Percentiles rank a stretch among this genome's conserved stretches.
Evolutionary conservation across 2,113 vertebrate genomes (phyloP).

Genomic region (Pongo pygmaeus): DNA sequence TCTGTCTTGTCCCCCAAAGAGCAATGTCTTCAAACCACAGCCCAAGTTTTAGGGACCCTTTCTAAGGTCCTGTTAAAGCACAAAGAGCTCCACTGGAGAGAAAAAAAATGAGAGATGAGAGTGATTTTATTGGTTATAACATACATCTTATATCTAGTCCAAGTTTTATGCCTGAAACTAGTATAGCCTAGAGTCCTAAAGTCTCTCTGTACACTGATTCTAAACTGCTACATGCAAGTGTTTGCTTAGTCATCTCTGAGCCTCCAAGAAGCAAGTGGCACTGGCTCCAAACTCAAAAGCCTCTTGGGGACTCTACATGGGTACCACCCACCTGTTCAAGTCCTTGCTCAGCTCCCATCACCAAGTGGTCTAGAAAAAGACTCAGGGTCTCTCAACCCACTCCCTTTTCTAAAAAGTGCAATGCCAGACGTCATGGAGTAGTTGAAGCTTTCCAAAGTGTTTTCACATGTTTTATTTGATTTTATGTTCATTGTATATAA

Average conservation of each 20-base stretch:
- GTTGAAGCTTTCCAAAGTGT: not conserved
- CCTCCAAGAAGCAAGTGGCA: not conserved
- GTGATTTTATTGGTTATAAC: not conserved
- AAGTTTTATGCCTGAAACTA: not conserved
- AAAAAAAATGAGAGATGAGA: not conserved
- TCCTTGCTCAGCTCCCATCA: not conserved
- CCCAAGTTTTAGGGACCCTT: not conserved
- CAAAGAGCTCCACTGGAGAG: not conserved
- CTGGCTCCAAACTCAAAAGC: not conserved
- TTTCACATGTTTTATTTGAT: not conserved
- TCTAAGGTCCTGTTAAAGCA: not conserved
- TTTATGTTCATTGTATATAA: not conserved
- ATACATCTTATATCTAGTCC: not conserved
- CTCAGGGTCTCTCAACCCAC: not conserved
- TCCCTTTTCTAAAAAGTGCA: not conserved
- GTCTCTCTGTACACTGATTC: not conserved
- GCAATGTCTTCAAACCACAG: not conserved
- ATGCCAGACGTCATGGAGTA: not conserved
- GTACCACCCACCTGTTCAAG: too few relatives aligned
- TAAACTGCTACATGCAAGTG: not conserved
- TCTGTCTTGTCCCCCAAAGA: not conserved
- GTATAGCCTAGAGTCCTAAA: not conserved
- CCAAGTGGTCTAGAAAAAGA: fast-evolving
- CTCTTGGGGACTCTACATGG: not conserved
- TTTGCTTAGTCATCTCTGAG: not conserved